phyloP scores from a whole-genome alignment of 2,888 invertebrate species.

The Ectobius pallidus region DNA sequence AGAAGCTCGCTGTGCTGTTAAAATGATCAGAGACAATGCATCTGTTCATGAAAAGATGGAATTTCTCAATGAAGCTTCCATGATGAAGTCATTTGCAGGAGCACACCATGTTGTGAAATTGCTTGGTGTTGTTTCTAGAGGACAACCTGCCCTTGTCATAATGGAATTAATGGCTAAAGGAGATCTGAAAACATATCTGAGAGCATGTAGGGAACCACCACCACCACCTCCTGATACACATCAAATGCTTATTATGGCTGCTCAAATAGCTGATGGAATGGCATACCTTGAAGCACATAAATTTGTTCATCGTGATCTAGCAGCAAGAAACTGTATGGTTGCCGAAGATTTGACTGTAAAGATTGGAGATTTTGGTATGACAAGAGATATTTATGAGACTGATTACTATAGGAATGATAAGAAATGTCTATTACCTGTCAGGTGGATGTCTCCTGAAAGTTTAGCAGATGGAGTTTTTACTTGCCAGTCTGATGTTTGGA shows the following conservation, averaged over 20 bases:
- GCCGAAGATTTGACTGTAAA: slow-evolving; percentile 67
- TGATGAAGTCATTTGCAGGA: slow-evolving; percentile 71
- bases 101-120: slow-evolving; percentile 72
- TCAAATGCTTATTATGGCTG: slow-evolving; percentile 59
- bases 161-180: slow-evolving; percentile 82
- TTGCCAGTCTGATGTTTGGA: slow-evolving; percentile 67
- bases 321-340: slow-evolving; percentile 75
- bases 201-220: slow-evolving; percentile 59
- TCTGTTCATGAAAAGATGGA: slow-evolving; percentile 63
- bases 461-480: slow-evolving; percentile 72
- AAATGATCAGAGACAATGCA: slow-evolving; percentile 67
- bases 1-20: slow-evolving; percentile 62
- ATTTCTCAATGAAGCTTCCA: slow-evolving; percentile 73
- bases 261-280: slow-evolving; percentile 82
- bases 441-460: slow-evolving; percentile 78
- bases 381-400: slow-evolving; percentile 71
- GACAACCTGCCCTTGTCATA: slow-evolving; percentile 70
- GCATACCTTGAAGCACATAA: slow-evolving; percentile 75
- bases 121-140: slow-evolving; percentile 73
- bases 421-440: slow-evolving; percentile 62
- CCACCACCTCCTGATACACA: slow-evolving; percentile 52
- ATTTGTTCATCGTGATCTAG: slow-evolving; percentile 72
- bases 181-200: slow-evolving; percentile 70
- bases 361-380: slow-evolving; percentile 68
- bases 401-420: slow-evolving; percentile 66